Base-by-base conservation (phyloP, 2,888 invertebrate species). In the Priocnemis perturbator region DNA sequence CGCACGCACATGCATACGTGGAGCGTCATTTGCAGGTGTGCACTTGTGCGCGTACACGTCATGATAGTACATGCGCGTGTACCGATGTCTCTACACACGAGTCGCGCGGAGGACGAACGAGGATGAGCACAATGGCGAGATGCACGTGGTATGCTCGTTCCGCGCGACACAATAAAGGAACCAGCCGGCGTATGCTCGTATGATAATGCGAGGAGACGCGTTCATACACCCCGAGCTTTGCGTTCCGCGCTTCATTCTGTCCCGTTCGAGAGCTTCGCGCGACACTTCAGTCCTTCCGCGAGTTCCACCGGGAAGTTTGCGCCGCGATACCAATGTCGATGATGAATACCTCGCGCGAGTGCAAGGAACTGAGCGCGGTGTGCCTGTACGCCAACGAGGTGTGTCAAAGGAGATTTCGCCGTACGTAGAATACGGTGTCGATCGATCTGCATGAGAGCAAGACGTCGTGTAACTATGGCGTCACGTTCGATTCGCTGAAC, bases 41-140 rank as follows among this genome's bases (percentile, higher is more conserved):
- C 26, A 26, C 50, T 4, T 21, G 44, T 11, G 19, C 20, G 37
- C 15, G 30, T 67, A 37, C 14, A 37, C 37, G 37, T 37, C 37
- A 11, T 9, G 15, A 26, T 11, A 15, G 55, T 15, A 17, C 19
- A 60, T 53, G 19, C 55, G 21, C 62, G 62, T 15, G 26, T 21
- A 37, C 45, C 17, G 20, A 61, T 30, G 50, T 53, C 19, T 23
- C 15, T 47, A 53, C 23, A 61, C 11, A 53, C 53, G 37, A 47
- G 23, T 55, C 56, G 70, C 67, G 57, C 26, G 55, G 37, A 37
- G 64, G 64, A 75, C 70, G 73, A 78, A 78, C 74, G 75, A 74
- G 76, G 76, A 71, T 70, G 77, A 74, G 81, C 68, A 81, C 78
- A 81, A 80, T 81, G 68, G 78, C 73, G 73, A 77, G 67, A 74